Percentiles rank a stretch among this genome's conserved stretches.
Evolutionary conservation across 2,113 vertebrate species (phyloP).

Genomic region (Herpetotheres cachinnans): DNA sequence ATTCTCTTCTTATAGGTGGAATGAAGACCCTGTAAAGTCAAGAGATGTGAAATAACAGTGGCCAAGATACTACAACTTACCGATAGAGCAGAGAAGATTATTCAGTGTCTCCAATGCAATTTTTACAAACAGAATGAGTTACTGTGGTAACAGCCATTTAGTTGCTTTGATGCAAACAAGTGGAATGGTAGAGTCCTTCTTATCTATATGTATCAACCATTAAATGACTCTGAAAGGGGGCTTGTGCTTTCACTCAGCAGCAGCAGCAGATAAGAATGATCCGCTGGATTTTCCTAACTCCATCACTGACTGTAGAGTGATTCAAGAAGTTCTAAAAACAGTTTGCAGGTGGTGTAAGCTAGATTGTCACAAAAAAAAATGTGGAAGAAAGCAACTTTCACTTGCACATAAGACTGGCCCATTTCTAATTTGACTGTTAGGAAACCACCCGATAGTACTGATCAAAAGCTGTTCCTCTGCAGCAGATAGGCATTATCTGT

Average conservation of each 20-base stretch:
- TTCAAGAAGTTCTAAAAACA: neutral
- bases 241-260: neutral
- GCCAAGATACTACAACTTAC: neutral
- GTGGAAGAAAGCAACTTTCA: neutral
- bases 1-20: neutral
- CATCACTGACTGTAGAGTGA: neutral
- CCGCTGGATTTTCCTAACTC: neutral
- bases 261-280: neutral
- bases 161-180: neutral
- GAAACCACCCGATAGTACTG: neutral
- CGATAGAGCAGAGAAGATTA: neutral
- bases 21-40: neutral
- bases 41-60: neutral
- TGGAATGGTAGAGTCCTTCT: neutral
- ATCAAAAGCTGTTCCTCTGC: neutral
- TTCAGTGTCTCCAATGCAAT: neutral
- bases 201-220: neutral
- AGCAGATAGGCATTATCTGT: neutral
- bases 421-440: neutral
- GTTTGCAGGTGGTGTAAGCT: neutral
- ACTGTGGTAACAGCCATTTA: neutral
- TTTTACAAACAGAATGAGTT: neutral
- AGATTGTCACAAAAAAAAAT: neutral
- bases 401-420: rapidly evolving
- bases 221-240: neutral